These are phyloP conservation scores for Chunga burmeisteri DNA, from an alignment of 2,113 vertebrate species.

Conservation along the genomic window DNA sequence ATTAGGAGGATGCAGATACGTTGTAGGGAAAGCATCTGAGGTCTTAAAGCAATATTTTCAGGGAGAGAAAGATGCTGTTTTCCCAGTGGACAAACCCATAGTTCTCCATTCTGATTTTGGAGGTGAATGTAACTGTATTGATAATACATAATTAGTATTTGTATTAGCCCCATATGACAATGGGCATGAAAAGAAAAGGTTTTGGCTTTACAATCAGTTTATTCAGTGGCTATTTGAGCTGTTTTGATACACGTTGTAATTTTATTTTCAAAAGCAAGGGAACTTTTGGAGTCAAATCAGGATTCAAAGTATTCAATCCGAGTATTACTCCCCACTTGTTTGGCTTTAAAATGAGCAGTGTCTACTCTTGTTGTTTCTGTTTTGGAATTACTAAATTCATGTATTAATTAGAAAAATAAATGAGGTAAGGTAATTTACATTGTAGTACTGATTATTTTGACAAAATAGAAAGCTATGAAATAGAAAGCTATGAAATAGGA, in stretches of 20 bases:
- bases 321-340: background rate
- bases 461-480: background rate
- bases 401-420: constrained; percentile 3
- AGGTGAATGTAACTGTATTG: background rate
- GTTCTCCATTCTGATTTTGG: background rate
- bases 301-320: background rate
- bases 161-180: background rate
- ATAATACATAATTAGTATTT: background rate
- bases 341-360: background rate
- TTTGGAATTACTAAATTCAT: background rate
- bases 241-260: background rate
- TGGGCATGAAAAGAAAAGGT: background rate
- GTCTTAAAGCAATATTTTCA: background rate
- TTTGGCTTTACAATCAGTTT: background rate
- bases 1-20: background rate
- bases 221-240: background rate
- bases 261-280: background rate
- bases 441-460: background rate
- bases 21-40: background rate
- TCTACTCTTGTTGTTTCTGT: background rate
- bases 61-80: background rate
- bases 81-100: background rate
- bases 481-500: background rate
- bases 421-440: background rate
- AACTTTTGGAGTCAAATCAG: background rate